Percentiles rank a stretch among this genome's conserved stretches.
phyloP scores from a whole-genome alignment of 2,113 vertebrate genomes.

The Euleptes europaea region DNA sequence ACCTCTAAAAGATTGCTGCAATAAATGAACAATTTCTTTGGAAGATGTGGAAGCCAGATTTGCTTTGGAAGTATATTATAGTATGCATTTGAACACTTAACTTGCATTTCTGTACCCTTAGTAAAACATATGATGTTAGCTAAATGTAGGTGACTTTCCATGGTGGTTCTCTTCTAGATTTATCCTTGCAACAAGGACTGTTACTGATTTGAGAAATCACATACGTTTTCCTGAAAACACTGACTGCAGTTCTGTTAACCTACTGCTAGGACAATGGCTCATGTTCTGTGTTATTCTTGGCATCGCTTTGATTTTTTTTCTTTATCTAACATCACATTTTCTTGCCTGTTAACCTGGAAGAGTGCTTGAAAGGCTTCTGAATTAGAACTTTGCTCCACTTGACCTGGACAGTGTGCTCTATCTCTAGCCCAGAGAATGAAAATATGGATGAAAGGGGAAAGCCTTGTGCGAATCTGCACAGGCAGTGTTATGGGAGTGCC shows the following conservation, averaged over 20 bases:
- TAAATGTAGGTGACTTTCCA: background rate
- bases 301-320: background rate
- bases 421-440: background rate
- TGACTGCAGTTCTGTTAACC: background rate
- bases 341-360: background rate
- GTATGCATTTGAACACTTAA: background rate
- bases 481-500: background rate
- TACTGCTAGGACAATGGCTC: background rate
- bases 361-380: background rate
- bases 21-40: background rate
- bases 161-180: background rate
- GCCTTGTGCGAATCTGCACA: background rate
- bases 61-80: background rate
- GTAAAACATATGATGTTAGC: background rate
- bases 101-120: background rate
- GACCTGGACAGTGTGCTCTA: background rate
- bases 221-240: background rate
- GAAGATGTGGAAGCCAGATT: background rate
- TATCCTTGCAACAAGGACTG: background rate
- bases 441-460: background rate
- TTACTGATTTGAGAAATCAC: background rate
- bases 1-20: background rate
- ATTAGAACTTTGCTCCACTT: background rate
- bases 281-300: background rate
- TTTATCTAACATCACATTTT: background rate